Evolutionary conservation across 2,113 vertebrate genomes (phyloP).

Genomic region (Nicator chloris): DNA sequence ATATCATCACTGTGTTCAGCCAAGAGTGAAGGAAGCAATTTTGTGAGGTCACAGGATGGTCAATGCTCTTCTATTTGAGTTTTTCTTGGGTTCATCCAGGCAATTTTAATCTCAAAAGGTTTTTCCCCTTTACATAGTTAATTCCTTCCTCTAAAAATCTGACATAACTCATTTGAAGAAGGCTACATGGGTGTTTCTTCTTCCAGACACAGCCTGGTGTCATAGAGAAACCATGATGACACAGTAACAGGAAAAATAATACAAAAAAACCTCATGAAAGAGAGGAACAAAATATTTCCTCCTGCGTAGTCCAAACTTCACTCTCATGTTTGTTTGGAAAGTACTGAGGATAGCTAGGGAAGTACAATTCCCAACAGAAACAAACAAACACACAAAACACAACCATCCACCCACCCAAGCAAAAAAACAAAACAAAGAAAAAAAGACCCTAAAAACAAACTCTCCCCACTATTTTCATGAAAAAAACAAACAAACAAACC

Average conservation of each 20-base stretch:
- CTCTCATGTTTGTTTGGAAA: neutral
- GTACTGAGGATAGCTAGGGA: neutral
- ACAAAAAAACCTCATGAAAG: neutral
- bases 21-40: slow-evolving; percentile 59
- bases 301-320: neutral
- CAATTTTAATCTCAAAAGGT: slow-evolving; percentile 51
- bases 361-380: neutral
- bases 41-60: slow-evolving; percentile 52
- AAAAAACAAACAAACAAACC: neutral
- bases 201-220: neutral
- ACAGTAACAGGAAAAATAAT: neutral
- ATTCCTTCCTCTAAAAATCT: slow-evolving; percentile 33
- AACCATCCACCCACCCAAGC: neutral
- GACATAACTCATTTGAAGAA: slow-evolving; percentile 42
- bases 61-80: slow-evolving; percentile 37
- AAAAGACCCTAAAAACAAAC: neutral
- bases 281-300: neutral
- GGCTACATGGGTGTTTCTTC: neutral
- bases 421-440: neutral
- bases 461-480: neutral
- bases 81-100: slow-evolving; percentile 41
- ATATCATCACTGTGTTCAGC: slow-evolving; percentile 43
- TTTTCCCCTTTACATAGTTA: slow-evolving; percentile 45
- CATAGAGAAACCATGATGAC: neutral
- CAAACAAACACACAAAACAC: neutral